Evolutionary conservation across 1,140 invertebrate species (phyloP).

Genomic region (Heliconius eleuchia): DNA sequence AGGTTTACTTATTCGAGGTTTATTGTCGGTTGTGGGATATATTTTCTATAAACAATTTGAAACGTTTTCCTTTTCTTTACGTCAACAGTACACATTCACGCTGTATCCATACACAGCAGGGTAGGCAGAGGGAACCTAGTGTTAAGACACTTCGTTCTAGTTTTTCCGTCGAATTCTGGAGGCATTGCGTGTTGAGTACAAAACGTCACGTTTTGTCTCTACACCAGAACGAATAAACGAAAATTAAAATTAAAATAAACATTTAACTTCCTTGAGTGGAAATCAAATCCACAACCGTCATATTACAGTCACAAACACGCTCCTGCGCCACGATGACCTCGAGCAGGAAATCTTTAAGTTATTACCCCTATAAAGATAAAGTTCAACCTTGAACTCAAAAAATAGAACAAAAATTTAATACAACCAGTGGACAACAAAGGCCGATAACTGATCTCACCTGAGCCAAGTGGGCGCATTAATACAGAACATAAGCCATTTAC

Average conservation of each 20-base stretch:
- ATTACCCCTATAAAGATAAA: conserved; percentile 27
- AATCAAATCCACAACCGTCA: too few relatives aligned
- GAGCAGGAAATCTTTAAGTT: background rate
- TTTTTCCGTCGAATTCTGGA: background rate
- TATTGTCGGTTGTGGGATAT: background rate
- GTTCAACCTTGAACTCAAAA: conserved; percentile 49
- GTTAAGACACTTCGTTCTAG: background rate
- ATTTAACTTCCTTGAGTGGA: background rate
- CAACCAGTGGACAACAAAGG: conserved; percentile 53
- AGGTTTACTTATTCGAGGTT: conserved; percentile 16
- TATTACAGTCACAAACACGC: too few relatives aligned
- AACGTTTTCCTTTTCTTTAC: background rate
- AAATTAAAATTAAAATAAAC: background rate
- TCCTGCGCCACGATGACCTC: too few relatives aligned
- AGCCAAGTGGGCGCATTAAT: conserved; percentile 50
- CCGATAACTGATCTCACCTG: conserved; percentile 55
- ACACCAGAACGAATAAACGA: background rate
- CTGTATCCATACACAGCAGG: background rate
- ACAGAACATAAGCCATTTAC: conserved; percentile 68
- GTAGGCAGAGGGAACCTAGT: too few relatives aligned
- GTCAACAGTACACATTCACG: background rate
- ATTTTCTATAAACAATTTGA: background rate
- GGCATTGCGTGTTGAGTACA: background rate
- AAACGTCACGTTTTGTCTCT: background rate
- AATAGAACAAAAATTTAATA: conserved; percentile 41